These are phyloP conservation scores for Papilio demoleus DNA, from an alignment of 2,888 invertebrate species.

Conservation along the genomic window DNA sequence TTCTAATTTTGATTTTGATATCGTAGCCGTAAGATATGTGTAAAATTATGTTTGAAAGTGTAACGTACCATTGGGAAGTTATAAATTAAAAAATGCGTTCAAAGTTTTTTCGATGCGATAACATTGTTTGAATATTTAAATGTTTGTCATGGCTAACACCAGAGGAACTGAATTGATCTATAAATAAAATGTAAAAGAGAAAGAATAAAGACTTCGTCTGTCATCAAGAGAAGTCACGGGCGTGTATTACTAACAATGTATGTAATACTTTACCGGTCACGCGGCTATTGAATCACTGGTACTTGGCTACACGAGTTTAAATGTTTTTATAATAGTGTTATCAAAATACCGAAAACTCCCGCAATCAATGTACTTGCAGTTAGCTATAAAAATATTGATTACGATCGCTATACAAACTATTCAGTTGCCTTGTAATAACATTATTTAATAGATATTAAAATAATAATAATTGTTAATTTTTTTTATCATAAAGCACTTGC, in stretches of 20 bases:
- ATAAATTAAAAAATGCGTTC: too few relatives aligned
- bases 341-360: not conserved
- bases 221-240: not conserved
- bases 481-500: not conserved
- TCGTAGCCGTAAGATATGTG: too few relatives aligned
- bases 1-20: too few relatives aligned
- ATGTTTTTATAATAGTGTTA: slow-evolving; percentile 17
- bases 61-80: too few relatives aligned
- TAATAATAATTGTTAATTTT: not conserved
- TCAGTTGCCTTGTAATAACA: not conserved
- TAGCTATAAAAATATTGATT: slow-evolving; percentile 15
- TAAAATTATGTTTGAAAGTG: too few relatives aligned
- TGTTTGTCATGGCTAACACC: too few relatives aligned
- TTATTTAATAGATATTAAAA: slow-evolving; percentile 4
- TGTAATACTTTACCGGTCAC: slow-evolving; percentile 9
- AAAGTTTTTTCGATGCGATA: too few relatives aligned
- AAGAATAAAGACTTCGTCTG: too few relatives aligned
- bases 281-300: not conserved
- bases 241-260: not conserved
- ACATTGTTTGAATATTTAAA: too few relatives aligned
- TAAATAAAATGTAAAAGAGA: too few relatives aligned
- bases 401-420: not conserved
- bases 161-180: too few relatives aligned
- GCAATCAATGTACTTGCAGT: not conserved
- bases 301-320: slow-evolving; percentile 6